phyloP scores from a whole-genome alignment of 2,113 vertebrate genomes.

The Sporophila hypoxantha region DNA sequence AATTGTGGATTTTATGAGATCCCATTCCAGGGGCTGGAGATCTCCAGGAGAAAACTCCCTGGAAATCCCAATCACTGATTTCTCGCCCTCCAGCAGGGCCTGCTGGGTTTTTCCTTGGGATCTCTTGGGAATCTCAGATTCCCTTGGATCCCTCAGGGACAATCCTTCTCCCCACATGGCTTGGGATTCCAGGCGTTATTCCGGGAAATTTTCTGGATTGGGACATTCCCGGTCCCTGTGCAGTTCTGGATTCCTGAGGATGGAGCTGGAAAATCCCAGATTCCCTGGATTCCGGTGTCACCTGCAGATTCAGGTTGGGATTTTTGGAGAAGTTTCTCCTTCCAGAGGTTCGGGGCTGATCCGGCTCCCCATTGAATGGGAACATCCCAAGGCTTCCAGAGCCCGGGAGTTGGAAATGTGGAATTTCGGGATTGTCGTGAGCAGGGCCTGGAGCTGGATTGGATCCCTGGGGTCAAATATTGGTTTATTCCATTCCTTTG shows the following conservation, averaged over 20 bases:
- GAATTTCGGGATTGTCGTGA: neutral
- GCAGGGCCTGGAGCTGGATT: neutral
- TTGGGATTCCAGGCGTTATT: neutral
- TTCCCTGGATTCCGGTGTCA: neutral
- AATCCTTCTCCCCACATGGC: neutral
- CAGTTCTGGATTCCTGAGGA: neutral
- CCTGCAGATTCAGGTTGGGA: neutral
- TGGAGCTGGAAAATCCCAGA: neutral
- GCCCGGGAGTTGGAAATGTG: neutral
- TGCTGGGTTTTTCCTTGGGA: too few species aligned
- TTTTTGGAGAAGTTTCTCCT: neutral
- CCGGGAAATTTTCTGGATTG: neutral
- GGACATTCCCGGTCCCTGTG: rapidly evolving
- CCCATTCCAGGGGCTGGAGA: too few species aligned
- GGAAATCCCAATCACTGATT: neutral
- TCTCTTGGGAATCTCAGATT: neutral
- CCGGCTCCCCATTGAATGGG: rapidly evolving
- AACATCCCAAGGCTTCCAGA: neutral
- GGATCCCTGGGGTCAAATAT: neutral
- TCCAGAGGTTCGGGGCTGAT: neutral
- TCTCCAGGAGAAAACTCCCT: neutral
- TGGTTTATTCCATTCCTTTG: neutral
- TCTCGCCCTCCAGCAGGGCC: too few species aligned
- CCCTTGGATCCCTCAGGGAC: neutral
- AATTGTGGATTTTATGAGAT: neutral